Evolutionary conservation across 2,888 invertebrate genomes (phyloP).

Genomic region (Colletes collaris): DNA sequence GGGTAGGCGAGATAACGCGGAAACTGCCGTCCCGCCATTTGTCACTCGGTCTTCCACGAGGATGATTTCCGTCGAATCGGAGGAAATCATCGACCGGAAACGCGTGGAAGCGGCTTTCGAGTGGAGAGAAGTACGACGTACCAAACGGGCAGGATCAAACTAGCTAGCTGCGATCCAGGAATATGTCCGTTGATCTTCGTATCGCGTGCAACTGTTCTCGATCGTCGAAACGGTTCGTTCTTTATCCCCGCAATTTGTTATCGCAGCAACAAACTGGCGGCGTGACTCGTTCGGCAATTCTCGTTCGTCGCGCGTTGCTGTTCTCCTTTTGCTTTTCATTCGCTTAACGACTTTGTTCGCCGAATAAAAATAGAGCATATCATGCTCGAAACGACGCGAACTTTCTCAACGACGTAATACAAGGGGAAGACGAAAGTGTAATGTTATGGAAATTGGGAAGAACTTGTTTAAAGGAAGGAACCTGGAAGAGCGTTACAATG

Average conservation of each 20-base stretch:
- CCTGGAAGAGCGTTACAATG: too few species aligned
- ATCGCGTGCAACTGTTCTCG: neutral
- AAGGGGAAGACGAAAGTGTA: too few species aligned
- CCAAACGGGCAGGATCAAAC: neutral
- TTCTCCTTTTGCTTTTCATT: too few species aligned
- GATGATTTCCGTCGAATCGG: constrained; percentile 67
- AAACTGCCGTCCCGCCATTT: constrained; percentile 60
- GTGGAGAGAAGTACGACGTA: neutral
- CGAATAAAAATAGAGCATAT: too few species aligned
- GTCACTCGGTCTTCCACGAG: constrained; percentile 73
- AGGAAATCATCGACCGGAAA: constrained; percentile 67
- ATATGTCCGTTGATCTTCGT: neutral
- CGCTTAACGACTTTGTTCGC: too few species aligned
- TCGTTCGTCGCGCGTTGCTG: too few species aligned
- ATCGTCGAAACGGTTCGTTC: neutral
- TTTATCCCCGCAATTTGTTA: neutral
- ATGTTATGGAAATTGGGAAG: too few species aligned
- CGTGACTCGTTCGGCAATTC: neutral
- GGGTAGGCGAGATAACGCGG: constrained; percentile 23
- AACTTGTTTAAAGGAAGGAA: too few species aligned
- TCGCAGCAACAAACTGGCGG: neutral
- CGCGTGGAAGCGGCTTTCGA: constrained; percentile 35
- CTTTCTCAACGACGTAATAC: too few species aligned
- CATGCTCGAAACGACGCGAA: too few species aligned
- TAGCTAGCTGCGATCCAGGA: neutral